A percentile compares a stretch with the other conserved stretches of the same genome.
phyloP scores from a whole-genome alignment of 2,797 vertebrate genomes.

The Fratercula arctica region DNA sequence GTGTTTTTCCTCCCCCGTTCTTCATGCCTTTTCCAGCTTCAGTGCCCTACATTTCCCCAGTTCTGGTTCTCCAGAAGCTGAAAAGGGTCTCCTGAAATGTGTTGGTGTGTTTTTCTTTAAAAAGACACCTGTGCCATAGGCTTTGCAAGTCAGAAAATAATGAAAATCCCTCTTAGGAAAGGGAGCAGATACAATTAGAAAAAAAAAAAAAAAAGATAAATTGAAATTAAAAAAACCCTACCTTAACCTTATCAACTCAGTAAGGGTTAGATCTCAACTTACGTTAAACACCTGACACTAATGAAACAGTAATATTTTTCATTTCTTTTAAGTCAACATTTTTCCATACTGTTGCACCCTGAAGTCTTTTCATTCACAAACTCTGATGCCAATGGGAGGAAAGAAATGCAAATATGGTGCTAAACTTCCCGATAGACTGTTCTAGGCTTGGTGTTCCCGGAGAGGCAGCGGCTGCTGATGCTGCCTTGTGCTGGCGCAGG shows the following conservation, averaged over 20 bases:
- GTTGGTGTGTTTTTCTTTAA: not conserved
- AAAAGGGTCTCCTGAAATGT: not conserved
- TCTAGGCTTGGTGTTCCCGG: not conserved
- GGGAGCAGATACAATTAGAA: not conserved
- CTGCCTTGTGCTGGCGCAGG: not conserved
- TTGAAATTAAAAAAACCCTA: accelerated
- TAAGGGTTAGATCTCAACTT: not conserved
- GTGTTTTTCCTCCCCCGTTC: not conserved
- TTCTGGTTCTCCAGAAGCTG: not conserved
- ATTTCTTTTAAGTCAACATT: not conserved
- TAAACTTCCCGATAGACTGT: not conserved
- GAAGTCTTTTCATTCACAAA: not conserved
- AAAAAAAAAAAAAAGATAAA: not conserved
- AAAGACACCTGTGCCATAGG: not conserved
- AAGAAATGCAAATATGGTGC: not conserved
- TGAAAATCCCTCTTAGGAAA: not conserved
- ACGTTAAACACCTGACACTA: not conserved
- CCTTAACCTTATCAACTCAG: not conserved
- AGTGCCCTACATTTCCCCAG: not conserved
- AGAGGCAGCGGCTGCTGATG: not conserved
- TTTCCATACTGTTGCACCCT: not conserved
- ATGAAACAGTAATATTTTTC: not conserved
- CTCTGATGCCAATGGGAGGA: not conserved
- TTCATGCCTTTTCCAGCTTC: not conserved
- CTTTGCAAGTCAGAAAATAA: not conserved